Base-by-base conservation (phyloP, 2,797 vertebrate species). In the Dendrocincla fuliginosa region DNA sequence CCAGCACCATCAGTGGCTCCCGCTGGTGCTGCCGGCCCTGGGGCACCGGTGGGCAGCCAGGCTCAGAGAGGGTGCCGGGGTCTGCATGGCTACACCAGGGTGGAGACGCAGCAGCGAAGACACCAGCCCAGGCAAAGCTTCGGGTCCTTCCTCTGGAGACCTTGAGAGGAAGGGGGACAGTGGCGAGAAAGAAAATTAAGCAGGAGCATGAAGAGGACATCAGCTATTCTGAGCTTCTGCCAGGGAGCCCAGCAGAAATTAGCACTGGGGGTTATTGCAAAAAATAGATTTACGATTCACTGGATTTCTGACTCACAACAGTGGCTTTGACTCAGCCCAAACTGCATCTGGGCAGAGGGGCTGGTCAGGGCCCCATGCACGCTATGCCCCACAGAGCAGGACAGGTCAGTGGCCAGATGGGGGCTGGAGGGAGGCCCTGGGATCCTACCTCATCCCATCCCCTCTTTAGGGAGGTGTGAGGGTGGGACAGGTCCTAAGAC, bases 101-200 rank as follows among this genome's bases (percentile, higher is more conserved):
- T 96, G 94, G 76, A 70, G 85, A 80, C 52, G 11, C 1, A 0
- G 61, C 2, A 0, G 50, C 11, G 1, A 61, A 52, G 89, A 65
- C 1, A 8, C 1, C 7, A 94, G 75, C 11, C 75, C 68, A 18
- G 4, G 4, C 6, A 9, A 59, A 74, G 61, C 81, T 82, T 95
- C 7, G 16, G 28, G 37, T 95, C 60, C 84, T 96, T 96, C 84
- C 81, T 93, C 94, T 6, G 16, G 88, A 94, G 89, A 81, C 96
- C 97, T 97, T 96, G 70, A 39, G 63, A 28, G 23, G 11, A 39
- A n/a, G 4, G 6, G 15, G n/a, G 27, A 19, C 11, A 44, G 74
- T 52, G 22, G 33, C 27, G 14, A 77, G 60, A 96, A 56, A 95
- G 59, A 93, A 67, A 59, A 85, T 97, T 90, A 97, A 92, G 91